Conservation (phyloP, 2,797 vertebrate genomes). For the Phataginus tetradactyla region DNA sequence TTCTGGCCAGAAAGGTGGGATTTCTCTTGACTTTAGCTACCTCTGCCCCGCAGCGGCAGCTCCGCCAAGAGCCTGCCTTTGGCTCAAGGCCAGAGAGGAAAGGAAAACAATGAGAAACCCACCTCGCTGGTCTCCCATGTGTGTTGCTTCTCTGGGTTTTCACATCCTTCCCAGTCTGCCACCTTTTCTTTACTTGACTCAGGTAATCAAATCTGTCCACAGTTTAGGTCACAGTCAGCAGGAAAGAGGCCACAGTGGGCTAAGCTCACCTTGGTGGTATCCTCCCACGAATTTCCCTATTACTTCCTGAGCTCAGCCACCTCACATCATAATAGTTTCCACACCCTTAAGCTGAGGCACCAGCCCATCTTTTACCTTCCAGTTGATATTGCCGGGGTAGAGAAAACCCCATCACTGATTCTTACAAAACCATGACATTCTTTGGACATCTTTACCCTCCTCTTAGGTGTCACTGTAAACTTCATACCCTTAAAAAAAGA, state of each 20-base stretch:
- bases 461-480: not conserved
- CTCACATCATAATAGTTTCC: not conserved
- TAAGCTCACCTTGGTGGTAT: fast-evolving
- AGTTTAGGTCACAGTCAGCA: no score
- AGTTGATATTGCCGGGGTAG: no score
- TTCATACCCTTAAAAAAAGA: not conserved
- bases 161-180: not conserved
- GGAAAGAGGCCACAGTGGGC: fast-evolving
- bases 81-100: not conserved
- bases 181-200: not conserved
- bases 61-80: not conserved
- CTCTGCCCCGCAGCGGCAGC: not conserved
- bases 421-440: not conserved
- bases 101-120: not conserved
- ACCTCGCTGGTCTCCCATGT: fast-evolving
- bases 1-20: not conserved
- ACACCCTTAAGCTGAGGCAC: not conserved
- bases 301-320: no score
- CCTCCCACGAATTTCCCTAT: fast-evolving
- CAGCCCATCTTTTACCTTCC: not conserved
- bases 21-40: not conserved
- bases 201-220: not conserved
- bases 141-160: not conserved
- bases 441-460: not conserved
- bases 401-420: not conserved